Evolutionary conservation across 53 echinoderm and acorn worm genomes (phyloP).

Genomic region (Stichopus horrens): DNA sequence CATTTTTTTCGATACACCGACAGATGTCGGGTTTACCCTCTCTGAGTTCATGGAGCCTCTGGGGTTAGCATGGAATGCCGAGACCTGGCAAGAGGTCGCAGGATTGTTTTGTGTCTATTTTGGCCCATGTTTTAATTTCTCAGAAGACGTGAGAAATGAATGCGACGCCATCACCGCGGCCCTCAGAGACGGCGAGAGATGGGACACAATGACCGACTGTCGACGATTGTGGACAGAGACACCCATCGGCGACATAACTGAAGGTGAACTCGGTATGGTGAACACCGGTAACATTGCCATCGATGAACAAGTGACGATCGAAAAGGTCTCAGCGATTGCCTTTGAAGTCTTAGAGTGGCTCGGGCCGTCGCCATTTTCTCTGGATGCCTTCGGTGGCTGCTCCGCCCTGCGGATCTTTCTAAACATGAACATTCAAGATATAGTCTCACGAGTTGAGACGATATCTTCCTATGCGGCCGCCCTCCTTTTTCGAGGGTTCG

Average conservation of each 20-base stretch:
- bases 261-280: neutral
- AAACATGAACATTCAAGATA: neutral
- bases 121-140: neutral
- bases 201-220: neutral
- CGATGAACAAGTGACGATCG: neutral
- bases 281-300: neutral
- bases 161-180: conserved; percentile 8
- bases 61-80: conserved; percentile 16
- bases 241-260: neutral
- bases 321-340: neutral
- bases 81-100: conserved; percentile 11
- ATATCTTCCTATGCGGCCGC: neutral
- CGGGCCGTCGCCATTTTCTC: conserved; percentile 33
- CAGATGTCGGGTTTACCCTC: neutral
- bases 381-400: conserved; percentile 1
- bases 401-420: conserved; percentile 12
- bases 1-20: neutral
- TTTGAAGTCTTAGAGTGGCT: conserved; percentile 21
- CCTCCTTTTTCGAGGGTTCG: neutral
- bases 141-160: neutral
- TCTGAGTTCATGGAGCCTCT: neutral
- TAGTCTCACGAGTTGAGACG: neutral
- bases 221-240: neutral
- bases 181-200: neutral
- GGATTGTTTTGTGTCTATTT: neutral